Base-by-base conservation (phyloP, 1,140 invertebrate species). In the Magallana gigas region DNA sequence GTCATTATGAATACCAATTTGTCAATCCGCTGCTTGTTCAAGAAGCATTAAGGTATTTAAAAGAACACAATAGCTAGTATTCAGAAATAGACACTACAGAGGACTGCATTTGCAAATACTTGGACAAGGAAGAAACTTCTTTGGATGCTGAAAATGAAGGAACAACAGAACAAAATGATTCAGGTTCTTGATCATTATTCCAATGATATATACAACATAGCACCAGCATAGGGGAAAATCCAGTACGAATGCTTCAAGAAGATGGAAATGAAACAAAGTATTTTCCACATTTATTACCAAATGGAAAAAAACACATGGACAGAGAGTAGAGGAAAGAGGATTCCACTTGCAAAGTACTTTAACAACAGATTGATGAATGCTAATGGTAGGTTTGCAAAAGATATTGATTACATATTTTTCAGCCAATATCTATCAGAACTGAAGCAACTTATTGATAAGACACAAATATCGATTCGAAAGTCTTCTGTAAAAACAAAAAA, bases 171-270 rank as follows among this genome's bases (percentile, higher is more conserved):
- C 2, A 8, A 23, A 57, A 84, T 57, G 62, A 87, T n/a, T 16
- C 23, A 12, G 8, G 18, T 84, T 80, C 14, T 88, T 56, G 85
- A 88, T 80, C n/a, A 64, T n/a, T 36, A 84, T 16, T 85, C 84
- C 59, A 71, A 89, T 57, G 56, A 83, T 68, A 62, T 87, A 8
- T 88, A 86, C 36, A 88, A 68, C 84, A 23, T 88, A 8, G 80
- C 80, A 48, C 76, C 58, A 57, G 80, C 85, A 76, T 81, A 82
- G 57, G 57, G 8, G 82, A 81, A 9, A 86, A 80, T 57, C 85
- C 85, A 57, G 18, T 86, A 8, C 80, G 59, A 18, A 18, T 86
- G 16, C n/a, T 86, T 48, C 56, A 86, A 59, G 87, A 87, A 80
- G 56, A 71, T 59, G 83, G 83, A 5, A 76, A 68, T 59, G 87